phyloP scores from a whole-genome alignment of 2,113 vertebrate genomes.

The Hydropotes inermis region DNA sequence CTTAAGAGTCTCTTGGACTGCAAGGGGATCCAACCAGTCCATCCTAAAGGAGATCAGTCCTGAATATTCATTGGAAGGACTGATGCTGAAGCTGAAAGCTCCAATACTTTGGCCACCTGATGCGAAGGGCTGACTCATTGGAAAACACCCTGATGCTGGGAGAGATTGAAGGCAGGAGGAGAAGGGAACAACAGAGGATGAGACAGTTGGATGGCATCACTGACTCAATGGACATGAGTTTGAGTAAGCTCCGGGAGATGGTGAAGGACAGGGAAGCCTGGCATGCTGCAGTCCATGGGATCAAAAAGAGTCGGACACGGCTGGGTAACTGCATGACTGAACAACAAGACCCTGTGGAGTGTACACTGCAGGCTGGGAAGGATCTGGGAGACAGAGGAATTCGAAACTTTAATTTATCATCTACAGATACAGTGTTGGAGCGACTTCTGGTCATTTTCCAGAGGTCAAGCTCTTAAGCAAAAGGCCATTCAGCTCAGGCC shows the following conservation, averaged over 20 bases:
- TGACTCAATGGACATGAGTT: not conserved
- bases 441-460: not conserved
- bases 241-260: not conserved
- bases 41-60: not conserved
- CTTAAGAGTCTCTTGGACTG: not conserved
- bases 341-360: not conserved
- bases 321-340: not conserved
- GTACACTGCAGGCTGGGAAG: not conserved
- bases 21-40: not conserved
- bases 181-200: not conserved
- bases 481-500: not conserved
- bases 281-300: not conserved
- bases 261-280: not conserved
- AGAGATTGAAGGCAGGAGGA: not conserved
- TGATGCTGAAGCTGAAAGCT: not conserved
- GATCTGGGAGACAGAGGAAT: not conserved
- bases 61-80: not conserved
- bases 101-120: not conserved
- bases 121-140: not conserved
- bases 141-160: not conserved
- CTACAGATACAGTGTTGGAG: not conserved
- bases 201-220: not conserved
- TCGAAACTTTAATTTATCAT: not conserved
- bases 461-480: not conserved
- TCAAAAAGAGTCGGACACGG: not conserved